Base-by-base conservation (phyloP, 2,797 vertebrate species). In the Borostomias antarcticus region DNA sequence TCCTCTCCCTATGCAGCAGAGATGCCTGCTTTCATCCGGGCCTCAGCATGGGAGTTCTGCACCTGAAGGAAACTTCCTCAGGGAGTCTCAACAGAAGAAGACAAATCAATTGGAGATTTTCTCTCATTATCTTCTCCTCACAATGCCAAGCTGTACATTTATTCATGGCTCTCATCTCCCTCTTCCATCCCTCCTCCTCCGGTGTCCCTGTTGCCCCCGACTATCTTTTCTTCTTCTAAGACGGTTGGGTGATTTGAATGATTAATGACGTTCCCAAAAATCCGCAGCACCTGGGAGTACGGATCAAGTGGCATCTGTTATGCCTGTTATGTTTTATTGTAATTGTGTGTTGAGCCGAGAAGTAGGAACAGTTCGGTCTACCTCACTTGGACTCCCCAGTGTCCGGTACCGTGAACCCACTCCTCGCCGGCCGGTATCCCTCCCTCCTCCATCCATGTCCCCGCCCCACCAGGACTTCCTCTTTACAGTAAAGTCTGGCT, bases 101-200 rank as follows among this genome's bases (percentile, higher is more conserved):
- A 74, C 70, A 77, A 88, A 88, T 85, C 84, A 84, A 72, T 77
- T 66, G 79, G 76, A 84, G 78, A 84, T 76, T 75, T 74, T 78
- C 69, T 67, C 76, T 85, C 76, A 78, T 85, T 82, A 86, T 75
- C 69, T 77, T 53, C 78, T 73, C 67, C 61, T 69, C 43, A 33
- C 58, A 32, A 26, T 69, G 43, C 69, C 74, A 73, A 63, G 40
- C 60, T 67, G 62, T 62, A 64, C 47, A 68, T 64, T 74, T 80
- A 73, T 75, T 82, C 62, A 53, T 5, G 37, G 48, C 63, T 65
- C 43, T 17, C 58, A 13, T 53, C 28, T 28, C 45, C 26, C 47
- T 68, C 58, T 60, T 4, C 33, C 45, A 62, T 73, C 75, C 15
- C 37, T 28, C 23, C 48, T 54, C 52, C 23, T 59, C 25, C 25